Percentiles rank a stretch among this genome's conserved stretches.
Evolutionary conservation across 2,888 invertebrate genomes (phyloP).

Genomic region (Brachyopa scutellaris): DNA sequence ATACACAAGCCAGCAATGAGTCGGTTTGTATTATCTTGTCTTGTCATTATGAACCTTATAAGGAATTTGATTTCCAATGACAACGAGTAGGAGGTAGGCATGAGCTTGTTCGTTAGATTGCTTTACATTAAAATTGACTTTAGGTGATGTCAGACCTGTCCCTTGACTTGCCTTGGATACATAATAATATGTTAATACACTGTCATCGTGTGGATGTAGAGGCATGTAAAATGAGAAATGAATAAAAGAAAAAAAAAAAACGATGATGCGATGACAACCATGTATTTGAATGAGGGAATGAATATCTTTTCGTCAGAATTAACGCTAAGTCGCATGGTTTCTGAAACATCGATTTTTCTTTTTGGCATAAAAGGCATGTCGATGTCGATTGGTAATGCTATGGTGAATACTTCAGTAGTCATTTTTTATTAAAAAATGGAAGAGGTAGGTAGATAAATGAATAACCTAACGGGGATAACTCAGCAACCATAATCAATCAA

Average conservation of each 20-base stretch:
- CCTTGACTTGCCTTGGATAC: slow-evolving; percentile 16
- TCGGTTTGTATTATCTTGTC: slow-evolving; percentile 34
- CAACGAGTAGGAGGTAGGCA: background rate
- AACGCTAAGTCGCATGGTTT: no score
- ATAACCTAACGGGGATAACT: no score
- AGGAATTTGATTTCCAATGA: slow-evolving; percentile 2
- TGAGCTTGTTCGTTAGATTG: slow-evolving; percentile 8
- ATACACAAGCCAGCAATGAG: slow-evolving; percentile 21
- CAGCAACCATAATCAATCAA: no score
- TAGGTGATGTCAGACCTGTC: slow-evolving; percentile 23
- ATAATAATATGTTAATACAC: slow-evolving; percentile 42
- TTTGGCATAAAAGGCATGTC: no score
- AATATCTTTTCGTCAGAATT: no score
- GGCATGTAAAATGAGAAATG: slow-evolving; percentile 10
- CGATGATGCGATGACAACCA: no score
- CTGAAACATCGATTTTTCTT: no score
- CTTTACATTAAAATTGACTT: slow-evolving; percentile 14
- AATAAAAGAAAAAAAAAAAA: slow-evolving; percentile 17
- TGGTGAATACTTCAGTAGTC: no score
- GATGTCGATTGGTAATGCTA: no score
- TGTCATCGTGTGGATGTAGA: slow-evolving; percentile 26
- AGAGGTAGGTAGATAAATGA: no score
- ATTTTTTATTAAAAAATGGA: no score
- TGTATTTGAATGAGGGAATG: no score
- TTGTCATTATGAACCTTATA: slow-evolving; percentile 7